Base-by-base conservation (phyloP, 1,140 invertebrate genomes). In the Drosophila tani region DNA sequence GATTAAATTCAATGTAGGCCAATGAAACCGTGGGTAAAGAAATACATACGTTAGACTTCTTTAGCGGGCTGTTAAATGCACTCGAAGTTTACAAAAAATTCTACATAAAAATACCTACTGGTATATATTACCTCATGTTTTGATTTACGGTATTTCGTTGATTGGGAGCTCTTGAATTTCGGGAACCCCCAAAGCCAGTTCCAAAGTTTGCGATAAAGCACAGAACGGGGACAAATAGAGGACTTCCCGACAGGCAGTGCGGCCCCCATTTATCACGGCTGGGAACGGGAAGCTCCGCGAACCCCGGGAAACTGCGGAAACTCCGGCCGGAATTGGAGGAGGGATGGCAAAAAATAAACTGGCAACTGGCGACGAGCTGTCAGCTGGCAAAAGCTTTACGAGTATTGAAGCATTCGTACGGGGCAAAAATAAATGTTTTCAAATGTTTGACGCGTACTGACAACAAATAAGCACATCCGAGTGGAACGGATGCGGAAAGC, bases 381-480 rank as follows among this genome's bases (percentile, higher is more conserved):
- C 83, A 80, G 83, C 66, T 81, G 69, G 68, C 67, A 57, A 81
- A 71, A 66, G 69, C 71, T 78, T 69, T 77, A 68, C 81, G 81
- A 88, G 81, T 70, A 87, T 77, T 83, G 84, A 81, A 71, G 68
- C 79, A 80, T 82, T 86, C 67, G 75, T 88, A 74, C 53, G 79
- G 74, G 78, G 81, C 81, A 90, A 88, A 90, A 88, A 88, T 85
- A 88, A 88, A 88, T 88, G 81, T 88, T 88, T 88, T 88, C 84
- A 85, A 90, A 88, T 88, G 85, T 88, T 88, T 90, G 84, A 88
- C 84, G 84, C 84, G 85, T 79, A 84, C 84, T 88, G 84, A 87
- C 84, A 88, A 87, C 84, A 87, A 87, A 88, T 87, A 87, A 87
- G 84, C 71, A 78, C 73, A 81, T 66, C 57, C 66, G 60, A 67